These are phyloP conservation scores for Centropus bengalensis DNA, from an alignment of 2,113 vertebrate species.

Conservation along the genomic window DNA sequence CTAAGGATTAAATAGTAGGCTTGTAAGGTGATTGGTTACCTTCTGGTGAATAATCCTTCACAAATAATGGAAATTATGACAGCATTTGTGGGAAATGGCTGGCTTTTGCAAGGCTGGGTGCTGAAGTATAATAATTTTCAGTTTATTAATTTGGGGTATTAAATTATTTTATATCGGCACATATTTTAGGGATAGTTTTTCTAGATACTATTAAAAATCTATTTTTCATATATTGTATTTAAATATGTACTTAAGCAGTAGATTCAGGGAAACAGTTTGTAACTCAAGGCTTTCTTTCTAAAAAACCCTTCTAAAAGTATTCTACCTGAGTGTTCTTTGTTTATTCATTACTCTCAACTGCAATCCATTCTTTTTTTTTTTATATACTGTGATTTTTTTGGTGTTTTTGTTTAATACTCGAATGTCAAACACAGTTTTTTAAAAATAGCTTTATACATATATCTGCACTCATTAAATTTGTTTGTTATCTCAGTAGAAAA, in stretches of 20 bases:
- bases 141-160: background rate
- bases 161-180: background rate
- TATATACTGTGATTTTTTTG: accelerated
- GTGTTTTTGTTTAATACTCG: background rate
- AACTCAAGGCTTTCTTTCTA: background rate
- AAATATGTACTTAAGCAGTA: background rate
- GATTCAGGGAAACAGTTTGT: background rate
- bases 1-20: background rate
- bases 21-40: background rate
- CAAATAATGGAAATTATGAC: background rate
- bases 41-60: background rate
- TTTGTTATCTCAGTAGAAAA: background rate
- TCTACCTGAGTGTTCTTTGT: background rate
- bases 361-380: background rate
- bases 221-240: background rate
- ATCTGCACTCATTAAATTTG: background rate
- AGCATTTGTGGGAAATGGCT: background rate
- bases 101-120: background rate
- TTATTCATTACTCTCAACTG: background rate
- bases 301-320: background rate
- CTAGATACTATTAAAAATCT: background rate
- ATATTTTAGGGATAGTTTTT: background rate
- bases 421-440: background rate
- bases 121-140: background rate
- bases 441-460: background rate